Evolutionary conservation across 2,797 vertebrate genomes (phyloP).

Genomic region (Picus viridis): DNA sequence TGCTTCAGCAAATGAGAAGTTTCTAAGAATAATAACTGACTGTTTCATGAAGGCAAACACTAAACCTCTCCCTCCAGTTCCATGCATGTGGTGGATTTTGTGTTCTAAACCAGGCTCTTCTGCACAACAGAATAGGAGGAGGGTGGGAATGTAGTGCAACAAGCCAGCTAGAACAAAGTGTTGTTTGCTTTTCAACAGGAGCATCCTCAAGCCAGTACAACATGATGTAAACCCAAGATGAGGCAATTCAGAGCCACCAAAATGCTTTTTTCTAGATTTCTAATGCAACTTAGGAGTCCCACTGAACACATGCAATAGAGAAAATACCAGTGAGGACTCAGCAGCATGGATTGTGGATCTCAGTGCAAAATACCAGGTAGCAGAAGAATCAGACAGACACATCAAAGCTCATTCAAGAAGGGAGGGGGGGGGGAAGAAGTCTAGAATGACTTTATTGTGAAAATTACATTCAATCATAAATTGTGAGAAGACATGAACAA

Average conservation of each 20-base stretch:
- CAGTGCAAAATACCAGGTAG: neutral
- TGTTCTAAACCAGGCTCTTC: neutral
- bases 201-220: neutral
- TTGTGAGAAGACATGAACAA: neutral
- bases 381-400: slow-evolving; percentile 2
- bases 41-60: neutral
- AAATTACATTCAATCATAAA: slow-evolving; percentile 17
- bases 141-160: neutral
- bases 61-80: neutral
- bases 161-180: neutral
- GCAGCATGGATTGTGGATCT: neutral
- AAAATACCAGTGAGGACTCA: neutral
- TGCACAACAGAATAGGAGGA: neutral
- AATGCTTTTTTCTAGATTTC: neutral
- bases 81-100: neutral
- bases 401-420: slow-evolving; percentile 32
- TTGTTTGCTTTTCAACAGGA: neutral
- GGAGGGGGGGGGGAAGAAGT: neutral
- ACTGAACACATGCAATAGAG: neutral
- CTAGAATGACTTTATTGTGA: neutral
- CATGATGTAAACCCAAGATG: neutral
- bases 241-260: neutral
- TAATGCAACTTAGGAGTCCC: neutral
- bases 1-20: neutral
- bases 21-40: neutral